Evolutionary conservation across 2,113 vertebrate genomes (phyloP).

Genomic region (Crocuta crocuta): DNA sequence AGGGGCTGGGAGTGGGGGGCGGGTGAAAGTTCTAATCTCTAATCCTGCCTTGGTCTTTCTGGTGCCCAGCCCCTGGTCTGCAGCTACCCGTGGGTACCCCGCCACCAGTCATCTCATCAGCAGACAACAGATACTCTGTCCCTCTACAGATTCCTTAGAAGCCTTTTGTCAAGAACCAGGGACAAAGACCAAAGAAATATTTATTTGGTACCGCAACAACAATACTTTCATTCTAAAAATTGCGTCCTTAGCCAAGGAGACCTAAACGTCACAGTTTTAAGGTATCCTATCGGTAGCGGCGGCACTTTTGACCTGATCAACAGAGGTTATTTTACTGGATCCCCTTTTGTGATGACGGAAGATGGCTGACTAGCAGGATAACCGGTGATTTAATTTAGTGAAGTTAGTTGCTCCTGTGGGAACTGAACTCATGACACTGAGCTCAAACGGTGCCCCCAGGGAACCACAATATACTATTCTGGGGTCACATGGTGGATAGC

Average conservation of each 20-base stretch:
- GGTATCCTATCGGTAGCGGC: not conserved
- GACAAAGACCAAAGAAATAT: not conserved
- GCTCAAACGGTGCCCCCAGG: not conserved
- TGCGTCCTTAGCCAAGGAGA: not conserved
- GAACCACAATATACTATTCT: not conserved
- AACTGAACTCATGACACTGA: not conserved
- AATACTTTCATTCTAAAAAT: not conserved
- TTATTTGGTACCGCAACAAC: not conserved
- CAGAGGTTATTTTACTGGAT: not conserved
- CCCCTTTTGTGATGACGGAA: not conserved
- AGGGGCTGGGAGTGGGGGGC: not conserved
- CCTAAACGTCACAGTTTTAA: not conserved
- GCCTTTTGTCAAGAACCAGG: too few relatives aligned
- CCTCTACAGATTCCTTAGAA: not conserved
- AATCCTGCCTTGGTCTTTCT: not conserved
- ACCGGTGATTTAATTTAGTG: not conserved
- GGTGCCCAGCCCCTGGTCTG: not conserved
- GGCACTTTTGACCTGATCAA: not conserved
- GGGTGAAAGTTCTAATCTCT: not conserved
- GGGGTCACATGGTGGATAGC: not conserved
- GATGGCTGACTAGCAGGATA: not conserved
- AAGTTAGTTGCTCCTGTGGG: not conserved
- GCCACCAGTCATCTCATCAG: not conserved
- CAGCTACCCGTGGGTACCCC: not conserved
- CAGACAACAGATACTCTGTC: not conserved